Conservation (phyloP, 2,797 vertebrate genomes). For the Gypaetus barbatus region DNA sequence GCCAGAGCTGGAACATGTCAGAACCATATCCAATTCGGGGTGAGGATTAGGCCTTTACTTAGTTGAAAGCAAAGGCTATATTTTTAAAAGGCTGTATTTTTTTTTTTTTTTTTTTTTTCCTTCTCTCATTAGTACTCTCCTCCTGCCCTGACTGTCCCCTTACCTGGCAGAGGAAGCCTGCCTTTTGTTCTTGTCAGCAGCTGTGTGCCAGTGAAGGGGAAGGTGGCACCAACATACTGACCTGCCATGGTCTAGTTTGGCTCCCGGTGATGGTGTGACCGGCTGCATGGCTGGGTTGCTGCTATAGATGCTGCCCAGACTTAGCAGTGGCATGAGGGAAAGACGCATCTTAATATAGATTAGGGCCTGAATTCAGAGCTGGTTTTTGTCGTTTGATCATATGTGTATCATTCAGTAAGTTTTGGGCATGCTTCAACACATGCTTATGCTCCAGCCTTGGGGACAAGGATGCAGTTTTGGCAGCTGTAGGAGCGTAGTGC, state of each 20-base stretch:
- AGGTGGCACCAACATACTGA: not conserved
- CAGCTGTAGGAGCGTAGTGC: not conserved
- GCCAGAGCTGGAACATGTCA: not conserved
- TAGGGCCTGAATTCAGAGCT: not conserved
- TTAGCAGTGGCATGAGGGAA: not conserved
- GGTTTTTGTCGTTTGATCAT: not conserved
- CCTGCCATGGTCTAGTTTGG: not conserved
- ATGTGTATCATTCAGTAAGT: not conserved
- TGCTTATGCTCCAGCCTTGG: not conserved
- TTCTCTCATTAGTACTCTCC: not conserved
- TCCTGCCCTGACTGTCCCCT: not conserved
- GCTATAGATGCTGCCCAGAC: not conserved
- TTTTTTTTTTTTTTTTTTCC: not conserved
- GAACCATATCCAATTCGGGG: not conserved
- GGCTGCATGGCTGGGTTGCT: not conserved
- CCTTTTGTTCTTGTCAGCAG: not conserved
- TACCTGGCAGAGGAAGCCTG: not conserved
- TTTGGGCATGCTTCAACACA: fast-evolving
- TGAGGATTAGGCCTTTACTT: not conserved
- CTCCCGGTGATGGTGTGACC: not conserved
- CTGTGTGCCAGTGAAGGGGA: not conserved
- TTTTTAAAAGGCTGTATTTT: not conserved
- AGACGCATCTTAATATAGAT: too few relatives aligned
- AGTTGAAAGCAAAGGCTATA: not conserved
- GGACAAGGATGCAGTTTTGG: not conserved